phyloP scores from a whole-genome alignment of 2,113 vertebrate genomes.

The Circaetus gallicus region DNA sequence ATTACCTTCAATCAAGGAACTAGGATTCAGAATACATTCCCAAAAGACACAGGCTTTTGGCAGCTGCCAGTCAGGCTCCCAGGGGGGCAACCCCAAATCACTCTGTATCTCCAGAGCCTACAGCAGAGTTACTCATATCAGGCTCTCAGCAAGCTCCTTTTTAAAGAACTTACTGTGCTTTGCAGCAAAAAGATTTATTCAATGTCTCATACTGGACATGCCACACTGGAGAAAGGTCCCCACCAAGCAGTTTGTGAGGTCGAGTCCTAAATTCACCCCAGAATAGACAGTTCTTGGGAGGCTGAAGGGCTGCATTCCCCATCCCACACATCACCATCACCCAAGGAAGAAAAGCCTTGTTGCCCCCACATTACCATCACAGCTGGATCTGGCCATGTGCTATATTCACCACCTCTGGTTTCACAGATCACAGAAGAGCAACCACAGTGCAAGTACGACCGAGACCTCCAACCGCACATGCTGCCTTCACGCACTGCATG shows the following conservation, averaged over 20 bases:
- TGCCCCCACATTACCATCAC: neutral
- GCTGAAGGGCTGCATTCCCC: neutral
- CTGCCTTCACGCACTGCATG: neutral
- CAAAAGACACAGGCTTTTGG: neutral
- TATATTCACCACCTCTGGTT: neutral
- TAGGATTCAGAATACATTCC: neutral
- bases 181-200: neutral
- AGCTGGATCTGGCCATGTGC: neutral
- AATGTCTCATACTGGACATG: fast-evolving
- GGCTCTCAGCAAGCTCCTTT: neutral
- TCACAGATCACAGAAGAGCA: neutral
- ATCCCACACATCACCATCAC: neutral
- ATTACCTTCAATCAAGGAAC: neutral
- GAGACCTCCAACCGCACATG: fast-evolving
- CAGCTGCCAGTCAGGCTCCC: neutral
- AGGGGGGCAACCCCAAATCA: neutral
- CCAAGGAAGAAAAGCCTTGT: neutral
- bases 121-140: neutral
- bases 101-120: neutral
- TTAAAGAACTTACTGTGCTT: neutral
- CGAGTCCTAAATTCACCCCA: neutral
- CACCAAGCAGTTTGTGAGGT: neutral
- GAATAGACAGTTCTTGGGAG: neutral
- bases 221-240: neutral
- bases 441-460: fast-evolving